Percentiles rank a stretch among this genome's conserved stretches.
Evolutionary conservation across 2,888 invertebrate genomes (phyloP).

Genomic region (Mayetiola destructor): DNA sequence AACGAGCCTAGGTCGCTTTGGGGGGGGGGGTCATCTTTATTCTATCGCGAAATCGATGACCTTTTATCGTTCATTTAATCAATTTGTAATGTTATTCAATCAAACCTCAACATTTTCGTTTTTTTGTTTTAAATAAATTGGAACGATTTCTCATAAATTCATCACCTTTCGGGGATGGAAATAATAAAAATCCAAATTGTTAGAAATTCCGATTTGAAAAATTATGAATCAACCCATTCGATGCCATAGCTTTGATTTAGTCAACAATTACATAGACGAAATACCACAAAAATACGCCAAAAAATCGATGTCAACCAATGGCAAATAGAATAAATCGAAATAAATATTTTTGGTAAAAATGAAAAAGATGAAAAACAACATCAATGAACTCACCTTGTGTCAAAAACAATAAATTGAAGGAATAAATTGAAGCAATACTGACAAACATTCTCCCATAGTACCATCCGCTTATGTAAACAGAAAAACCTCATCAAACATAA

Average conservation of each 20-base stretch:
- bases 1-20: no score
- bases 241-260: neutral
- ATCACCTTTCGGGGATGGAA: neutral
- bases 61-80: neutral
- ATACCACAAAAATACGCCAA: neutral
- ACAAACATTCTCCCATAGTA: conserved; percentile 37
- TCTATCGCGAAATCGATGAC: neutral
- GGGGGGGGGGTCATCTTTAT: no score
- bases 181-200: neutral
- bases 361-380: neutral
- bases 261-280: neutral
- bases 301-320: neutral
- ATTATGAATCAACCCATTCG: neutral
- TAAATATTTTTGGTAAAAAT: neutral
- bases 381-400: conserved; percentile 31
- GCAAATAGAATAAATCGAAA: neutral
- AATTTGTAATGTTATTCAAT: neutral
- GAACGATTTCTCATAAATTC: neutral
- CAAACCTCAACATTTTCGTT: neutral
- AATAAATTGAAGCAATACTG: conserved; percentile 35
- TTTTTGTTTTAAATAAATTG: neutral
- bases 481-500: neutral
- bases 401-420: conserved; percentile 36
- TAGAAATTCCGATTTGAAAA: neutral
- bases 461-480: conserved; percentile 16